Percentiles rank a stretch among this genome's conserved stretches.
phyloP scores from a whole-genome alignment of 2,888 invertebrate species.

The Hemaris fuciformis region DNA sequence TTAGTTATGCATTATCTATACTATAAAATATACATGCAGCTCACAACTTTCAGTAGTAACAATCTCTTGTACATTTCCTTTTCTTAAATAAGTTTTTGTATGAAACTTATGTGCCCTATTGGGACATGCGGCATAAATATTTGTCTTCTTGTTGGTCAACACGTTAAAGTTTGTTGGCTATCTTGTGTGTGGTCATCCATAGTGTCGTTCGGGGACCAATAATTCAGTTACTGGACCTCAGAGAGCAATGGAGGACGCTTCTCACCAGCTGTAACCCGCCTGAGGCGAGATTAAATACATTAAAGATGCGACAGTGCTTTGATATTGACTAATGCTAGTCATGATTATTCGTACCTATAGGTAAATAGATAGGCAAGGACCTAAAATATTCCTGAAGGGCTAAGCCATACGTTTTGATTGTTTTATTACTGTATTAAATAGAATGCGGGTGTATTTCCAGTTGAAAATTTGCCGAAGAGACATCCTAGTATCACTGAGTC shows the following conservation, averaged over 20 bases:
- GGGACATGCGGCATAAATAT: slow-evolving; percentile 20
- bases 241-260: slow-evolving; percentile 26
- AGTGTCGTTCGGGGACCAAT: slow-evolving; percentile 37
- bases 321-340: background rate
- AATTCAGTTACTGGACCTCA: slow-evolving; percentile 43
- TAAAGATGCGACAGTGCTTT: background rate
- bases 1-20: too few relatives aligned
- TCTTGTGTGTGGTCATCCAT: slow-evolving; percentile 33
- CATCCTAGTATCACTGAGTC: too few relatives aligned
- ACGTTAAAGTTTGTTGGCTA: slow-evolving; percentile 30
- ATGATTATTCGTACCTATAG: too few relatives aligned
- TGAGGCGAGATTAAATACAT: background rate
- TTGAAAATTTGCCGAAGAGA: too few relatives aligned
- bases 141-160: slow-evolving; percentile 19
- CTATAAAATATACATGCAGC: too few relatives aligned
- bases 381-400: too few relatives aligned
- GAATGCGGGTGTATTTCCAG: too few relatives aligned
- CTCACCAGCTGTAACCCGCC: slow-evolving; percentile 3
- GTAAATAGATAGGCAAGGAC: too few relatives aligned
- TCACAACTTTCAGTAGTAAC: background rate
- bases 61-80: background rate
- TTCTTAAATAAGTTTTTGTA: background rate
- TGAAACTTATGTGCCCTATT: background rate
- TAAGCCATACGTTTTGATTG: too few relatives aligned
- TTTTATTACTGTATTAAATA: too few relatives aligned